Base-by-base conservation (phyloP, 1,140 invertebrate species). In the Sinella curviseta region DNA sequence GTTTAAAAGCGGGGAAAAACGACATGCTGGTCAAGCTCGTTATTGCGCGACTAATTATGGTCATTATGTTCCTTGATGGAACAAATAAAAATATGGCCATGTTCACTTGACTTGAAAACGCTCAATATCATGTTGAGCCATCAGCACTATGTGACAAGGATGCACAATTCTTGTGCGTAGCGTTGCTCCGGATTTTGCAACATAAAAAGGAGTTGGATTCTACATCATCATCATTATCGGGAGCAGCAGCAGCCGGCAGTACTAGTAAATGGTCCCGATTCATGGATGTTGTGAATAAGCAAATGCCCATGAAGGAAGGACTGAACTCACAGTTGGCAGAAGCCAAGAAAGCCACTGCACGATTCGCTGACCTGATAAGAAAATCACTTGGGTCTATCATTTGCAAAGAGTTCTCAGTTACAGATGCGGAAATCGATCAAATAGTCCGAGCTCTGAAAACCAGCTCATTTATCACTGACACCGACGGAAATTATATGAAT, bases 361-460 rank as follows among this genome's bases (percentile, higher is more conserved):
- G 31, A 4, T 31, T 33, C 31, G 12, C 65, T 70, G 65, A 70
- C 65, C 65, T 70, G 65, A 70, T 70, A 70, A 70, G 8, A 3
- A 70, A 70, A 70, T 70, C 65, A 70, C 65, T 70, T 30, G 65
- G 65, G 2, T 70, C 65, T 33, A 70, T 70, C 65, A 70, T 70
- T 70, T 26, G 24, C 14, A 8, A n/a, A 14, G 65, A 70, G 26
- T 70, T 70, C 65, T 70, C 65, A 8, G 65, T 70, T n/a, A 70
- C 65, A 70, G 28, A 31, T 30, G 65, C 30, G 65, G 65, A 70
- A 70, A 70, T 70, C 65, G 65, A 70, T 70, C 65, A 70, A 70
- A 70, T 70, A 3, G 28, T 70, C 65, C 65, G 31, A 70, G 31
- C 65, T 17, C 31, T 70, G 30, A 30, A 30, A 70, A 70, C 65